A percentile compares a stretch with the other conserved stretches of the same genome.
Conservation (phyloP, 2,113 vertebrate species). For the Meleagris gallopavo region DNA sequence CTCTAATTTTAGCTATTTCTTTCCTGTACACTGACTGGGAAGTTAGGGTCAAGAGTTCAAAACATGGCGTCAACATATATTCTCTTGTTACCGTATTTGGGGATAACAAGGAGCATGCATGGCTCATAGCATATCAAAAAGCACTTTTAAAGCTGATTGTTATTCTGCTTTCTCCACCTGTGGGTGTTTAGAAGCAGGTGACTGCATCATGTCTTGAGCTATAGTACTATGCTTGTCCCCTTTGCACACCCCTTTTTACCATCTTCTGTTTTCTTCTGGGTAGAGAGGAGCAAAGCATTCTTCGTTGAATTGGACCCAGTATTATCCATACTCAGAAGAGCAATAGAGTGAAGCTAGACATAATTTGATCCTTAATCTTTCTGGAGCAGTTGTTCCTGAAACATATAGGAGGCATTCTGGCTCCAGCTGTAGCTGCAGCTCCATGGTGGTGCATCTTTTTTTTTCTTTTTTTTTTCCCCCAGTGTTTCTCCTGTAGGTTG, state of each 20-base stretch:
- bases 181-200: background rate
- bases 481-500: background rate
- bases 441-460: background rate
- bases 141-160: background rate
- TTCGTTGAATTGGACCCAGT: background rate
- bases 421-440: background rate
- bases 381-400: background rate
- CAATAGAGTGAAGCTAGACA: background rate
- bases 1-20: background rate
- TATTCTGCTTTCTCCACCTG: background rate
- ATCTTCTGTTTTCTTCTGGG: background rate
- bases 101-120: background rate
- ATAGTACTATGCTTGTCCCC: background rate
- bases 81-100: background rate
- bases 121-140: background rate
- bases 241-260: background rate
- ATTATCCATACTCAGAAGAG: background rate
- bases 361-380: background rate
- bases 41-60: background rate
- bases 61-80: background rate
- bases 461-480: background rate
- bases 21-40: accelerated
- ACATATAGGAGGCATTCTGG: background rate
- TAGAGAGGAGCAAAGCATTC: background rate
- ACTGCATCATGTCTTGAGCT: background rate